phyloP scores from a whole-genome alignment of 2,888 invertebrate species.

The Alsophila aescularia region DNA sequence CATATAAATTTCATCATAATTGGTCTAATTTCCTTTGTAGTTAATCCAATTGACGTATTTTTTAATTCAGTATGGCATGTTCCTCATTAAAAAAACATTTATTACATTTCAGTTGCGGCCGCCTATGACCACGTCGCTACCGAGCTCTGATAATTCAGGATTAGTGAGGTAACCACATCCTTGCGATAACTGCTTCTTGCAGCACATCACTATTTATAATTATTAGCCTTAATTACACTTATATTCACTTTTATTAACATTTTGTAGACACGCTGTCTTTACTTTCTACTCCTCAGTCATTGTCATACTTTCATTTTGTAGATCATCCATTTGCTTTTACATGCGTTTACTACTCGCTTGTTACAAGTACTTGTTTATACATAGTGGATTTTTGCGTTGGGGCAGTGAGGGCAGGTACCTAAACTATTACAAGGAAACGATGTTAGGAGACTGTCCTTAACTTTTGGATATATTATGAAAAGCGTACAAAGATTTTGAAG shows the following conservation, averaged over 20 bases:
- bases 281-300: constrained; percentile 29
- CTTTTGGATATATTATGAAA: too few species aligned
- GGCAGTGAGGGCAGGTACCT: too few species aligned
- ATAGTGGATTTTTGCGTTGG: too few species aligned
- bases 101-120: constrained; percentile 76
- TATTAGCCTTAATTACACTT: constrained; percentile 37
- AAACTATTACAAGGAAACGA: too few species aligned
- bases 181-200: constrained; percentile 30
- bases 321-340: constrained; percentile 15
- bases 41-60: too few species aligned
- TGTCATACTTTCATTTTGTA: constrained; percentile 27
- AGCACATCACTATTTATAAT: constrained; percentile 10
- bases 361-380: too few species aligned
- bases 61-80: not conserved
- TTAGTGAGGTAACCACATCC: constrained; percentile 76
- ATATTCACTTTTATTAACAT: constrained; percentile 34
- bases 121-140: constrained; percentile 75
- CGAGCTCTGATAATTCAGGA: constrained; percentile 83
- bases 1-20: too few species aligned
- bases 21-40: too few species aligned
- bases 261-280: constrained; percentile 37
- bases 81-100: not conserved
- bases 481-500: too few species aligned
- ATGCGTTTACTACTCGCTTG: not conserved
- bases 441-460: too few species aligned